Conservation (phyloP, 1,140 invertebrate genomes). For the Dinothrombium tinctorium region DNA sequence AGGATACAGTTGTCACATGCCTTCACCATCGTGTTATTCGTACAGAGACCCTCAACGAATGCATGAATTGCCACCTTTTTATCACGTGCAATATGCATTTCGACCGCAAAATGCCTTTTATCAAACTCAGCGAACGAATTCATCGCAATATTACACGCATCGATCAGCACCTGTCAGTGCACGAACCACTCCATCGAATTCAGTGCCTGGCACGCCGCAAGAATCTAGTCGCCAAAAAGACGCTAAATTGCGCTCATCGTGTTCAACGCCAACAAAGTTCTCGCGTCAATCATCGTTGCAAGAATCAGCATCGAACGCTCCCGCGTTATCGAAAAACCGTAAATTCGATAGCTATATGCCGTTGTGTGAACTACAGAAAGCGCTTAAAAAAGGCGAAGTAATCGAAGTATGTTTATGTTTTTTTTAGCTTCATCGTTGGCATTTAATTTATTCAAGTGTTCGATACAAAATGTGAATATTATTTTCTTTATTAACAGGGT, state of each 20-base stretch:
- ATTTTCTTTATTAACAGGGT: conserved; percentile 26
- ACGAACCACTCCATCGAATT: neutral
- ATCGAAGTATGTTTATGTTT: conserved; percentile 21
- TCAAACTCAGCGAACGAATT: no score
- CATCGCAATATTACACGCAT: no score
- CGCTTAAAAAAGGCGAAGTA: conserved; percentile 28
- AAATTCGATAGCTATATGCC: conserved; percentile 16
- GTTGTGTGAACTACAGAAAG: conserved; percentile 20
- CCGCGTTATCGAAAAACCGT: neutral
- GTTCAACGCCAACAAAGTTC: neutral
- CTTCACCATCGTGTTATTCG: no score
- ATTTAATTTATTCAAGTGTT: neutral
- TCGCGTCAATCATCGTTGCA: neutral
- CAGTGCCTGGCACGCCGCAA: neutral
- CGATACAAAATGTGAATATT: neutral
- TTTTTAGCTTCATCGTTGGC: neutral
- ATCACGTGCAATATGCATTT: no score
- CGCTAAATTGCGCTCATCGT: neutral
- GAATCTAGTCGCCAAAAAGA: neutral
- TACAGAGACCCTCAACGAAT: no score
- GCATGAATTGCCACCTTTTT: no score
- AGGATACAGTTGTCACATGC: no score
- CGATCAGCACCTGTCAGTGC: neutral
- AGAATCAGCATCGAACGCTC: no score
- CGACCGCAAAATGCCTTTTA: no score